Percentiles rank a stretch among this genome's conserved stretches.
Conservation (phyloP, 1,140 invertebrate species). For the Temnothorax longispinosus region DNA sequence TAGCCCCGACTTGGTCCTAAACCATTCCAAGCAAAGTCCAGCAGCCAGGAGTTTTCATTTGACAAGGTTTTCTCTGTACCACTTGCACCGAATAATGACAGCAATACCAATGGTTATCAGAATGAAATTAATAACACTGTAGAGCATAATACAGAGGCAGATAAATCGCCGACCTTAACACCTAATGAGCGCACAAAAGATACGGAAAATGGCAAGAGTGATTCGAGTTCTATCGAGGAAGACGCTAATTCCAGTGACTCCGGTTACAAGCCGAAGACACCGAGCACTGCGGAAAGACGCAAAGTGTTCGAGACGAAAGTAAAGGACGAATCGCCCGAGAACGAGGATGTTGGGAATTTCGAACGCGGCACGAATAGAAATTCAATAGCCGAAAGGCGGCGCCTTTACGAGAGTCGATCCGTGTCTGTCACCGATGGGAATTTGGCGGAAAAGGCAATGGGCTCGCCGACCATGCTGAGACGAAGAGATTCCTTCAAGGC, state of each 20-base stretch:
- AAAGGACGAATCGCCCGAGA: constrained; percentile 83
- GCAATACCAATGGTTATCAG: constrained; percentile 76
- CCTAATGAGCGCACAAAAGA: constrained; percentile 81
- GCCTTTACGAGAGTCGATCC: constrained; percentile 91
- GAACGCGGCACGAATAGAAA: constrained; percentile 88
- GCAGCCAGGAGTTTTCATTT: constrained; percentile 91
- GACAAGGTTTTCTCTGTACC: constrained; percentile 93
- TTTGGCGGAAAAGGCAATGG: constrained; percentile 88
- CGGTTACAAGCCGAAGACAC: constrained; percentile 90
- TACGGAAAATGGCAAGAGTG: constrained; percentile 87
- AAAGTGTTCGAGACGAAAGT: constrained; percentile 89
- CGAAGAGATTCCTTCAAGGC: constrained; percentile 88
- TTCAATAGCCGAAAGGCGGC: constrained; percentile 92
- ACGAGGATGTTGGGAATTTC: constrained; percentile 86
- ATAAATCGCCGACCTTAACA: constrained; percentile 78
- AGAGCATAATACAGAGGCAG: constrained; percentile 72
- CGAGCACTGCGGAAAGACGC: constrained; percentile 91
- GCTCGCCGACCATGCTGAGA: constrained; percentile 90
- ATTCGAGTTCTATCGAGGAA: constrained; percentile 88
- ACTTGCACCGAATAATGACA: constrained; percentile 87
- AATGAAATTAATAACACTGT: constrained; percentile 65
- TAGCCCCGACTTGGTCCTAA: constrained; percentile 93
- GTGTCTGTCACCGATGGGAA: constrained; percentile 87
- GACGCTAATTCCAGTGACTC: constrained; percentile 87
- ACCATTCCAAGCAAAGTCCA: constrained; percentile 91